Evolutionary conservation across 2,888 invertebrate species (phyloP), one percentile per base, ranked within the genome.

Genomic region (Orthosia cruda): DNA sequence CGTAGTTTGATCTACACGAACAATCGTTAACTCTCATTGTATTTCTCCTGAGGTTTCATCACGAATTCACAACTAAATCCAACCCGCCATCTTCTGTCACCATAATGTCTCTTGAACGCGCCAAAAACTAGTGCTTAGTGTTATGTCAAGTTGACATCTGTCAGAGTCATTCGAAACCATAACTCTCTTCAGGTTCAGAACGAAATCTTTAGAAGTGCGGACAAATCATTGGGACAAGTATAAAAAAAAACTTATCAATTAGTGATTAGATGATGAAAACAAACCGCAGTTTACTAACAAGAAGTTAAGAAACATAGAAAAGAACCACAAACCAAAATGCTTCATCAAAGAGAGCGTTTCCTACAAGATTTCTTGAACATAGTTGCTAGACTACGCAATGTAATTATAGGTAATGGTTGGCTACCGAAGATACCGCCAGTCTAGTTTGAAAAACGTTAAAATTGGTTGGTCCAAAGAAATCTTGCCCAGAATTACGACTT

Each of bases 371-470:
- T 62, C 32, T 54, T 65, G 45, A 45, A 74, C 65, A 50, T 54
- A 58, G 58, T 69, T 59, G 72, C 75, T 65, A 79, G 85, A 84
- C 81, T 82, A 81, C 77, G 81, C 85, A 88, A 87, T 86, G 88
- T 88, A 89, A 91, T 90, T 89, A 89, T 75, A 81, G 71, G 76
- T 86, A 89, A 87, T 80, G 75, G 77, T 26, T 73, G 61, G 63
- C 77, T 69, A 50, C 49, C n/a, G 18, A 50, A 26, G 18, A 45
- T 59, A 49, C 54, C 47, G 55, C 13, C 16, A 65, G 74, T 74
- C 61, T 63, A 65, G 59, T 26, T 40, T 45, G 9, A 32, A 59
- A 32, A 63, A 15, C 49, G n/a, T 49, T n/a, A 13, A 68, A 67
- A 61, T 49, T 61, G 13, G 40, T 55, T 59, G 12, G 9, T 16